These are phyloP conservation scores for Leptarthrus brevirostris DNA, from an alignment of 2,888 invertebrate genomes.

Conservation along the genomic window DNA sequence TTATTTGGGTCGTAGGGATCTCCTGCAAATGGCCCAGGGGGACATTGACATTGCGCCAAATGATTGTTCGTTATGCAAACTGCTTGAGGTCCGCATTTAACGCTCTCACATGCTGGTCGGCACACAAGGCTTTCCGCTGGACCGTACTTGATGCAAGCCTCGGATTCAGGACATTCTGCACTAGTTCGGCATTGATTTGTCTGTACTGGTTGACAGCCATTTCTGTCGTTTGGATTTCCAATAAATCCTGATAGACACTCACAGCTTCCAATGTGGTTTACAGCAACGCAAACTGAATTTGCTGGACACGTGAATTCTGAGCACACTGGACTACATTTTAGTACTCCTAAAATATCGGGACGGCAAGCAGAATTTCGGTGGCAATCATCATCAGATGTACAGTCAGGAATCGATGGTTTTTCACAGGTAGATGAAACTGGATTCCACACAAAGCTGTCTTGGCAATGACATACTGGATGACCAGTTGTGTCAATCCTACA, in stretches of 20 bases:
- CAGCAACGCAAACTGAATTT: slow-evolving; percentile 83
- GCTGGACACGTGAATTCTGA: slow-evolving; percentile 84
- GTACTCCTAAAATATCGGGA: slow-evolving; percentile 86
- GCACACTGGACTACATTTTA: slow-evolving; percentile 84
- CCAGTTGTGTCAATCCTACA: slow-evolving; percentile 77
- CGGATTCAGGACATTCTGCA: slow-evolving; percentile 85
- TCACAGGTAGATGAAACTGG: slow-evolving; percentile 84
- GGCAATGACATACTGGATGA: slow-evolving; percentile 83
- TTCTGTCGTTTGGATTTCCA: slow-evolving; percentile 90
- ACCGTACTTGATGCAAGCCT: slow-evolving; percentile 76
- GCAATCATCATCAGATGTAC: slow-evolving; percentile 78
- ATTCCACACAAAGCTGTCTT: slow-evolving; percentile 84
- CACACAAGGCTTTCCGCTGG: slow-evolving; percentile 74
- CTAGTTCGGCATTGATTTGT: slow-evolving; percentile 83
- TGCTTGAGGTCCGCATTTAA: slow-evolving; percentile 86
- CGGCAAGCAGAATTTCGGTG: slow-evolving; percentile 77
- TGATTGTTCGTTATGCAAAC: slow-evolving; percentile 91
- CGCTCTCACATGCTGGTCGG: slow-evolving; percentile 79
- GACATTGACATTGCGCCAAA: slow-evolving; percentile 89
- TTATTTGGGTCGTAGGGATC: slow-evolving; percentile 81
- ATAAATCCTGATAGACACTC: slow-evolving; percentile 85
- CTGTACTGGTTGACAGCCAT: slow-evolving; percentile 81
- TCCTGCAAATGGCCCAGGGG: slow-evolving; percentile 86
- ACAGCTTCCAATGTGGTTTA: slow-evolving; percentile 80
- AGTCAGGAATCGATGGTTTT: slow-evolving; percentile 88